Percentiles rank a stretch among this genome's conserved stretches.
Evolutionary conservation across 2,113 vertebrate species (phyloP).

Genomic region (Elephantulus edwardii): DNA sequence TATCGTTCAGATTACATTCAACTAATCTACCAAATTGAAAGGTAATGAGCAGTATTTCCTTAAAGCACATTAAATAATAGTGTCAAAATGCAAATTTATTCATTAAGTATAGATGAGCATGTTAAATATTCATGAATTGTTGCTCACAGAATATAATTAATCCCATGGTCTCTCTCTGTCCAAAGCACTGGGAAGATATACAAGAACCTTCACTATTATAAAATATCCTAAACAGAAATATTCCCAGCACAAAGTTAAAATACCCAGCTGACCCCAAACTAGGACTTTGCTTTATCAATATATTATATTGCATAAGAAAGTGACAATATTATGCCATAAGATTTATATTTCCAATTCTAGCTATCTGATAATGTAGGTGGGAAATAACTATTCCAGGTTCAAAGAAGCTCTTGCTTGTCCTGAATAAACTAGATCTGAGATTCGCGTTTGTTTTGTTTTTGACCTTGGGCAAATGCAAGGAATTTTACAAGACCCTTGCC

Average conservation of each 20-base stretch:
- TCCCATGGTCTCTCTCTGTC: slow-evolving; percentile 86
- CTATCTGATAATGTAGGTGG: slow-evolving; percentile 71
- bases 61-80: slow-evolving; percentile 89
- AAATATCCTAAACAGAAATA: slow-evolving; percentile 70
- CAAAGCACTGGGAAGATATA: slow-evolving; percentile 83
- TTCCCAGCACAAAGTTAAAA: slow-evolving; percentile 73
- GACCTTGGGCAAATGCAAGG: slow-evolving; percentile 67
- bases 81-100: slow-evolving; percentile 91
- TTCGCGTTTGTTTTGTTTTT: slow-evolving; percentile 64
- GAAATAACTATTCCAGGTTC: slow-evolving; percentile 74
- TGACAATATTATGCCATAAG: slow-evolving; percentile 55
- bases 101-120: slow-evolving; percentile 90
- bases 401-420: slow-evolving; percentile 70
- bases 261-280: slow-evolving; percentile 64
- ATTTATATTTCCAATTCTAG: slow-evolving; percentile 62
- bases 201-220: slow-evolving; percentile 62
- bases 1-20: slow-evolving; percentile 86
- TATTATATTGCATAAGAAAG: slow-evolving; percentile 46
- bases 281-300: slow-evolving; percentile 66
- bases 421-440: slow-evolving; percentile 50
- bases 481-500: slow-evolving; percentile 9
- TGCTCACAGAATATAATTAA: slow-evolving; percentile 88
- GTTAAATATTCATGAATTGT: slow-evolving; percentile 91
- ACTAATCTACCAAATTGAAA: slow-evolving; percentile 87
- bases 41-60: slow-evolving; percentile 88